A percentile compares a stretch with the other conserved stretches of the same genome.
Conservation (phyloP, 2,113 vertebrate genomes). For the Leucosticte australis region DNA sequence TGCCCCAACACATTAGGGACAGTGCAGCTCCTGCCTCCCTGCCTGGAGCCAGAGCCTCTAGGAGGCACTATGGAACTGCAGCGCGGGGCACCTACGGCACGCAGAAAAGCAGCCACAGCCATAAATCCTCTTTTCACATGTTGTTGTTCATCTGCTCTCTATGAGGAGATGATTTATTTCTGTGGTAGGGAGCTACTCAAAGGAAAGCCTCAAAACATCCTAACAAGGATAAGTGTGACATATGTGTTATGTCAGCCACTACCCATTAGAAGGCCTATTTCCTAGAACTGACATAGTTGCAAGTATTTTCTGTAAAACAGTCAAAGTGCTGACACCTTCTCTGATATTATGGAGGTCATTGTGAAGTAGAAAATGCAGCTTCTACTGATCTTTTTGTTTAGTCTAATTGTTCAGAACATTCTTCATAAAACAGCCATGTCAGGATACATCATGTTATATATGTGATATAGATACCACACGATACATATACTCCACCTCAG, state of each 20-base stretch:
- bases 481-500: not conserved
- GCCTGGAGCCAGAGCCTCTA: not conserved
- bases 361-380: conserved; percentile 3
- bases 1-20: not conserved
- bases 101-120: not conserved
- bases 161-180: conserved; percentile 58
- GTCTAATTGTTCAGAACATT: not conserved
- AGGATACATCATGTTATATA: not conserved
- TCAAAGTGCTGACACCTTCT: conserved; percentile 7
- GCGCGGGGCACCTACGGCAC: not conserved
- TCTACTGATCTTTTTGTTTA: not conserved
- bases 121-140: conserved; percentile 44
- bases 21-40: not conserved
- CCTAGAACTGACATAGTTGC: conserved; percentile 56
- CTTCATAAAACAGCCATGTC: not conserved
- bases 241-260: conserved; percentile 54
- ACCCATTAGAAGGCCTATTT: conserved; percentile 27
- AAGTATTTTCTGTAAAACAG: conserved; percentile 31
- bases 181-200: conserved; percentile 56
- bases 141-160: conserved; percentile 47
- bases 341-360: not conserved
- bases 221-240: conserved; percentile 56
- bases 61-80: conserved; percentile 57
- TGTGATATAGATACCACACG: not conserved
- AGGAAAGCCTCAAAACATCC: conserved; percentile 63